Evolutionary conservation across 2,888 invertebrate genomes (phyloP).

Genomic region (Exocentrus adspersus): DNA sequence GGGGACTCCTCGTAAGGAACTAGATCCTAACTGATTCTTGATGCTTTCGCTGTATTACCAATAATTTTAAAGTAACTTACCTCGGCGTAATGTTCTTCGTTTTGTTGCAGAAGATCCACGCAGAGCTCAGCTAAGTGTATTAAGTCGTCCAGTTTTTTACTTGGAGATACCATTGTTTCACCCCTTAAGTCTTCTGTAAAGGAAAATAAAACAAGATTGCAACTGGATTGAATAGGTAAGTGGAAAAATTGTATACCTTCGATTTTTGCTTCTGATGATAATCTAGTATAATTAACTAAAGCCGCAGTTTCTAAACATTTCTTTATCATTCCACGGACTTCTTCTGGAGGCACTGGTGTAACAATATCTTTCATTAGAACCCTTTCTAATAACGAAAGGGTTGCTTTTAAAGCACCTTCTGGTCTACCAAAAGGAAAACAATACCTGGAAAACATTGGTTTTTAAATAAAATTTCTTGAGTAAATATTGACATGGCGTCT

Average conservation of each 20-base stretch:
- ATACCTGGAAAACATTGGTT: conserved; percentile 69
- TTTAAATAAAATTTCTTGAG: not conserved
- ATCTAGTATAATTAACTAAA: conserved; percentile 93
- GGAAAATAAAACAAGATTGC: not conserved
- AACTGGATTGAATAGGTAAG: too few species aligned
- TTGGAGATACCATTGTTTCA: conserved; percentile 84
- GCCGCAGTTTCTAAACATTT: conserved; percentile 98
- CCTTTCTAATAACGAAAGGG: conserved; percentile 93
- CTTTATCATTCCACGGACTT: conserved; percentile 95
- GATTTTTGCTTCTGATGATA: conserved; percentile 96
- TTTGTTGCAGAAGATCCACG: conserved; percentile 98
- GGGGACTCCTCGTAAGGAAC: not conserved
- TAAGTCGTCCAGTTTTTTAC: conserved; percentile 94
- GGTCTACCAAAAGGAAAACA: conserved; percentile 99
- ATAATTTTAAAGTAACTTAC: conserved; percentile 68
- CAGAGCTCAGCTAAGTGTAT: conserved; percentile 97
- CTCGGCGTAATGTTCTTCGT: conserved; percentile 99
- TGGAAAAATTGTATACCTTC: conserved; percentile 76
- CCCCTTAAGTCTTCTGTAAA: conserved; percentile 80
- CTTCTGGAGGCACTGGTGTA: conserved; percentile 95
- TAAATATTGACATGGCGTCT: not conserved
- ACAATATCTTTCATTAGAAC: conserved; percentile 99
- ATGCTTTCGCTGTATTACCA: not conserved
- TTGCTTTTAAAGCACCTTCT: conserved; percentile 97
- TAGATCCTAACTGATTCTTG: not conserved